Base-by-base conservation (phyloP, 2,797 vertebrate genomes). In the Spinibarbus caldwelli region DNA sequence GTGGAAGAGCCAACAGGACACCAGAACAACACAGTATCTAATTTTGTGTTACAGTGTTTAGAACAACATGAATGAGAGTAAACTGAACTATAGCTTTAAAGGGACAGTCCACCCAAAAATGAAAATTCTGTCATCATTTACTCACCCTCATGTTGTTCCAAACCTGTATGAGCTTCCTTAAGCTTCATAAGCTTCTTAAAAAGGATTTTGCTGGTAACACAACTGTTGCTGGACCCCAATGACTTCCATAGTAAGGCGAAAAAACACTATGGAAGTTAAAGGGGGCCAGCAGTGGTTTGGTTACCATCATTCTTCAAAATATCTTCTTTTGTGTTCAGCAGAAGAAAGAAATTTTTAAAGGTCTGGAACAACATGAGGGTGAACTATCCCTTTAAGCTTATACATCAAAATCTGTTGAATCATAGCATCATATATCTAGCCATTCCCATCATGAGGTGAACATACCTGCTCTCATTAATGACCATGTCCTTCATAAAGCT, bases 401-500 rank as follows among this genome's bases (percentile, higher is more conserved):
- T 43, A 8, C 26, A 64, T 66, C 21, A 49, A 80, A 67, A 80
- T 67, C 21, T 36, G 43, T 34, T 34, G 36, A 64, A 62, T 31
- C 41, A 31, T 31, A 21, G 15, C 1, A 43, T 19, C 29, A 66
- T n/a, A 21, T 1, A 26, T 78, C 34, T 41, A 23, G 62, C 19
- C 45, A 23, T 47, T 68, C 26, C 49, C 12, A 49, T 17, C 12
- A 68, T 36, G 12, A 49, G 31, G 43, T 49, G 26, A 70, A 70
- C 38, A 52, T 80, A 96, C 96, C 94, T 98, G 88, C 95, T 94
- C 29, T 95, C 96, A n/a, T 95, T 97, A 87, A 99, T 95, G 21
- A 95, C 94, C 19, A 96, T 96, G 92, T 99, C 97, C 91, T 96
- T 98, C 88, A 99, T 95, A 78, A 99, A 99, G 92, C 96, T 97